Evolutionary conservation across 2,797 vertebrate genomes (phyloP), one percentile per base, ranked within the genome.

Genomic region (Xyrichtys novacula): DNA sequence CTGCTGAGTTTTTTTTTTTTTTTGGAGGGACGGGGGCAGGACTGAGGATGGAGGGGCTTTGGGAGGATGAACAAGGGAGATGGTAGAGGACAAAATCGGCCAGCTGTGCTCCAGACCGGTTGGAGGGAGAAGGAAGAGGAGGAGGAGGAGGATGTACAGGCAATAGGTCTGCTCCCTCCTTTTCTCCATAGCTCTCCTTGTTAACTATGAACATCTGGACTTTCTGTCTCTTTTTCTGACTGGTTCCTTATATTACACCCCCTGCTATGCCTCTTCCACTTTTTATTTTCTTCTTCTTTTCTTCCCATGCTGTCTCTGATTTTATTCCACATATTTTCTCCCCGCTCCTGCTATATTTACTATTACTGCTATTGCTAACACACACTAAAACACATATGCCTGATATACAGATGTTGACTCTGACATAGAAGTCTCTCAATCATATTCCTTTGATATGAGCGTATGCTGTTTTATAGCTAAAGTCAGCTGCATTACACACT

Each of bases 161-260:
- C 48, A 60, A 36, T 53, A 52, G 54, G 19, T 61, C 58, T 42
- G 23, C 70, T 80, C 39, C 34, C 52, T 78, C 65, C 26, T 70
- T 59, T 53, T 69, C 39, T 55, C 63, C 75, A 23, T 65, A 73
- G 71, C 70, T 86, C 62, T 79, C 50, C 28, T 53, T 42, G 64
- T 73, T 89, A 89, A 92, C 79, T 56, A 44, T 78, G 84, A 90
- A 86, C 90, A 93, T 83, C 83, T 89, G 84, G 74, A 61, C 47
- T 64, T 68, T 55, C 47, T 78, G 63, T 78, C 67, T 62, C 39
- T 54, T 39, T 56, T 63, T 63, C n/a, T 46, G 17, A 46, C 2
- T 9, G 4, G 4, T 49, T 76, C 71, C 77, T 63, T 54, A 29
- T 38, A 73, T 71, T 54, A 68, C 20, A 36, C 62, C 74, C 73